Evolutionary conservation across 1,140 invertebrate genomes (phyloP).

Genomic region (Panagrolaimus sp.): DNA sequence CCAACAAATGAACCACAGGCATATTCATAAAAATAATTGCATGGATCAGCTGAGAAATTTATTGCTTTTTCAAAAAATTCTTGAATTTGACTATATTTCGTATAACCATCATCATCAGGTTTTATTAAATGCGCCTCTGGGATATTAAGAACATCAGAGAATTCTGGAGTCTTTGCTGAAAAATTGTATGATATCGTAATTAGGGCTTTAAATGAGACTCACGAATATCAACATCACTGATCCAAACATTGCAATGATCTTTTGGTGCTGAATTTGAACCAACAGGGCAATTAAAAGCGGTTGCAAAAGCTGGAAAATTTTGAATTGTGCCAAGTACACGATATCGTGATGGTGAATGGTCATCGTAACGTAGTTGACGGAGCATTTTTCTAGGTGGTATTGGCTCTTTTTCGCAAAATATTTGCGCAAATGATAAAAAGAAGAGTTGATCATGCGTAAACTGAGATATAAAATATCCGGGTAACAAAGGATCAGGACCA

Average conservation of each 20-base stretch:
- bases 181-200: too few species aligned
- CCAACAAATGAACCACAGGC: background rate
- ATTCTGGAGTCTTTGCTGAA: too few species aligned
- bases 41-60: background rate
- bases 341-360: conserved; percentile 30
- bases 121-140: background rate
- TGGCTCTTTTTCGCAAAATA: background rate
- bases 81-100: background rate
- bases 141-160: background rate
- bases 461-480: background rate
- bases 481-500: background rate
- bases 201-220: too few species aligned
- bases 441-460: conserved; percentile 9
- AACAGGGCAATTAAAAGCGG: conserved; percentile 41
- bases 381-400: background rate
- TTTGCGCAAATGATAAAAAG: background rate
- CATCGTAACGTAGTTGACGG: conserved; percentile 8
- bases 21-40: conserved; percentile 1
- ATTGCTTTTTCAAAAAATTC: background rate
- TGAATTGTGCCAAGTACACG: conserved; percentile 38
- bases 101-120: background rate
- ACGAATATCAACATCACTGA: conserved; percentile 21
- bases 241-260: conserved; percentile 43
- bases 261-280: conserved; percentile 31
- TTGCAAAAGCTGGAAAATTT: conserved; percentile 38